Conservation (phyloP, 2,113 vertebrate species). For the Condylura cristata region DNA sequence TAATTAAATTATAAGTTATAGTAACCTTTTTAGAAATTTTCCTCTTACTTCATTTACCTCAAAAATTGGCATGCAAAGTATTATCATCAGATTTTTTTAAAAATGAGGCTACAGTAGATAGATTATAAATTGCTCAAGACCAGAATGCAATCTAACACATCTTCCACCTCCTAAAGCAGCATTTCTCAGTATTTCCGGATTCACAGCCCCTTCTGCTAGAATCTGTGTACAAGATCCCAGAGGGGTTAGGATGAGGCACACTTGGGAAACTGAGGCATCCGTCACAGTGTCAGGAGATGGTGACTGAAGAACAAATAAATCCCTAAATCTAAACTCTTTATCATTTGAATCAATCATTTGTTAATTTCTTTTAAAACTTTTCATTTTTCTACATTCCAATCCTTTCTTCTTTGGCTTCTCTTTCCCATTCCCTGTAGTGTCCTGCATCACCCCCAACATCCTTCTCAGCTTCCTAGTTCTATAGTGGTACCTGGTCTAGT, state of each 20-base stretch:
- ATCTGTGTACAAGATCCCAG: not conserved
- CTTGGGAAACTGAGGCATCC: not conserved
- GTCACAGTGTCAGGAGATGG: not conserved
- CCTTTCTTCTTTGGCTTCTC: not conserved
- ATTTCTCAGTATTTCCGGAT: not conserved
- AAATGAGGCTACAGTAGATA: not conserved
- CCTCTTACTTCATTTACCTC: constrained; percentile 43
- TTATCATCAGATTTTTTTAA: not conserved
- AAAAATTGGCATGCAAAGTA: constrained; percentile 29
- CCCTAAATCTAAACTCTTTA: not conserved
- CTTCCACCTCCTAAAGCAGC: not conserved
- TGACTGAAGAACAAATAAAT: not conserved
- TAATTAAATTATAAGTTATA: not conserved
- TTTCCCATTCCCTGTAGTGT: not conserved
- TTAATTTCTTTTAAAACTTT: not conserved
- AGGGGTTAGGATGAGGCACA: not conserved
- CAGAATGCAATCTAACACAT: constrained; percentile 26
- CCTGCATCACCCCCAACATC: not conserved
- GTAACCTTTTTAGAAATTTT: constrained; percentile 6
- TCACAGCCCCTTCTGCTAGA: not conserved
- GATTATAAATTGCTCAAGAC: constrained; percentile 8
- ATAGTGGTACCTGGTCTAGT: not conserved
- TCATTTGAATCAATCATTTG: not conserved
- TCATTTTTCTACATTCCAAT: not conserved
- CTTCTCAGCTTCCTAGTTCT: no score